Conservation (phyloP, 2,888 invertebrate genomes). For the Drosophila pegasa region DNA sequence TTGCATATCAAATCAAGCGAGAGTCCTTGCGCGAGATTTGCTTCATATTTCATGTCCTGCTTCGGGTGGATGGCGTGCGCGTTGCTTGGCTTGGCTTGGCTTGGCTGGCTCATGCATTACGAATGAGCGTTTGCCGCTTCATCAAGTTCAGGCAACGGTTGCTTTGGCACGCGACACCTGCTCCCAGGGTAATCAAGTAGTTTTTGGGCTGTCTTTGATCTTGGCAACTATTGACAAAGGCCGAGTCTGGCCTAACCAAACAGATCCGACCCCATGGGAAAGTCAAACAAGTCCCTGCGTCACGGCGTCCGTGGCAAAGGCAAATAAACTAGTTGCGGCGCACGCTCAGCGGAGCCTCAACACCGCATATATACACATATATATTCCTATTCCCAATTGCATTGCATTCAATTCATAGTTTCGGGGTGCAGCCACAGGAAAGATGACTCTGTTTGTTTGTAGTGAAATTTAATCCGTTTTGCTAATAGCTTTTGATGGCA, state of each 20-base stretch:
- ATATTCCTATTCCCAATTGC: constrained; percentile 21
- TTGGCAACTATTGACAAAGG: constrained; percentile 70
- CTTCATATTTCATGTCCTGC: constrained; percentile 24
- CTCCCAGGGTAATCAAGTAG: constrained; percentile 39
- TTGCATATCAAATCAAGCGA: constrained; percentile 29
- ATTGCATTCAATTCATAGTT: constrained; percentile 57
- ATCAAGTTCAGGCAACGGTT: constrained; percentile 23
- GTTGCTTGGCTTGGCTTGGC: too few relatives aligned
- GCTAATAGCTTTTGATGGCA: constrained; percentile 63
- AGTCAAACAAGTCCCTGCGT: constrained; percentile 54
- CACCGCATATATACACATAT: neutral
- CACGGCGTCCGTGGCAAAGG: constrained; percentile 42
- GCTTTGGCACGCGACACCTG: constrained; percentile 37
- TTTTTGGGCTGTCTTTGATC: constrained; percentile 64
- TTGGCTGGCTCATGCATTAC: constrained; percentile 36
- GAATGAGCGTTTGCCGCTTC: constrained; percentile 35
- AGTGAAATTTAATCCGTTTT: constrained; percentile 67
- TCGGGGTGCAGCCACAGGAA: constrained; percentile 21
- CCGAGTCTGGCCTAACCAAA: constrained; percentile 55
- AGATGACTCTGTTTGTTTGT: constrained; percentile 45
- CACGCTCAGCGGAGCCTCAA: constrained; percentile 28
- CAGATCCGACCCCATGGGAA: constrained; percentile 63
- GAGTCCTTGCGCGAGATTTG: neutral
- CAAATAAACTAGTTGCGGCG: constrained; percentile 51
- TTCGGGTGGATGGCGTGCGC: constrained; percentile 1